Evolutionary conservation across 2,888 invertebrate genomes (phyloP).

Genomic region (Ethmia dodecea): DNA sequence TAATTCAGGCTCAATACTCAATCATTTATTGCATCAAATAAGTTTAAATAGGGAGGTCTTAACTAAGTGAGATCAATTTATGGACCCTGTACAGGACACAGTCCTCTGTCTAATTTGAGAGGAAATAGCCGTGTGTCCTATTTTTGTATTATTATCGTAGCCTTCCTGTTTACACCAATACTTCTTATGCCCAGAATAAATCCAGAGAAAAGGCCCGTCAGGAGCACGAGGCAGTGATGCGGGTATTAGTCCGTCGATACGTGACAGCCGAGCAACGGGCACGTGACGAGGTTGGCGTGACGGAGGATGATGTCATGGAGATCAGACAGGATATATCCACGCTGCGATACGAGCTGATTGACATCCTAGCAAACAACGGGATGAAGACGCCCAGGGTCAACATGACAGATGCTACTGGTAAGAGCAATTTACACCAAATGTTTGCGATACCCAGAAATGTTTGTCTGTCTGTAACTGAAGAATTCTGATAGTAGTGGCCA

Average conservation of each 20-base stretch:
- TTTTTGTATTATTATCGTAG: no score
- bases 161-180: no score
- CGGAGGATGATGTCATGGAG: constrained; percentile 98
- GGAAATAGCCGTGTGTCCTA: no score
- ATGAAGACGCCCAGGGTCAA: constrained; percentile 89
- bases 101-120: no score
- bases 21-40: no score
- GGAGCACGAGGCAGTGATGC: constrained; percentile 91
- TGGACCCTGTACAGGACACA: no score
- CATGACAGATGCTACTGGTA: constrained; percentile 81
- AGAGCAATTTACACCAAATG: not conserved
- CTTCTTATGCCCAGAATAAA: constrained; percentile 86
- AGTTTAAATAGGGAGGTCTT: no score
- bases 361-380: constrained; percentile 92
- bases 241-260: constrained; percentile 91
- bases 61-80: no score
- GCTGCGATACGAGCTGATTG: constrained; percentile 93
- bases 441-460: no score
- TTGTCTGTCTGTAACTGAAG: no score
- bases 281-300: constrained; percentile 93
- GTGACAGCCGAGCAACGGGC: constrained; percentile 93
- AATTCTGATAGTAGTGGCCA: no score
- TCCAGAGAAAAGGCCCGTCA: constrained; percentile 83
- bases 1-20: no score
- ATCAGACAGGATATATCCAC: constrained; percentile 98